Evolutionary conservation across 2,888 invertebrate genomes (phyloP), one percentile per base, ranked within the genome.

Genomic region (Monopis laevigella): DNA sequence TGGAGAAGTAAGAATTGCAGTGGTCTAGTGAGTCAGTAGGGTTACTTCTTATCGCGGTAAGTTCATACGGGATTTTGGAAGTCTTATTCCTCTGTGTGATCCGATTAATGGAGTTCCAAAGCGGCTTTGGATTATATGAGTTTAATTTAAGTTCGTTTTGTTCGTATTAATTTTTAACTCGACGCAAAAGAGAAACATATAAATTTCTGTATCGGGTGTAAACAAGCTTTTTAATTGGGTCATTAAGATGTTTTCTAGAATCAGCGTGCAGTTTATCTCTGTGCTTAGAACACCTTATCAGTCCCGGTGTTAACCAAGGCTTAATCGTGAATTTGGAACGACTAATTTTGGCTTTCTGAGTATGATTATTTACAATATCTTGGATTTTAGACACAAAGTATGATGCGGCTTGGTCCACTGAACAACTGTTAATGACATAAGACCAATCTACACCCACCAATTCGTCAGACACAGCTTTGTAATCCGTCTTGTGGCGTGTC

Each of bases 261-360:
- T 40, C 29, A 1, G 10, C 1, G 13, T 47, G 48, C 0, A 47
- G 38, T 10, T 28, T 36, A 27, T 47, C 46, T 27, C 43, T 41
- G n/a, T 43, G 40, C 36, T 30, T 38, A 5, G 44, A 35, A 29
- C 45, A 46, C 14, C 39, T 29, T 1, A 46, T 36, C 5, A 46
- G 21, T 1, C 46, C 48, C 1, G 46, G 43, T 1, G 48, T 46
- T 38, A 48, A 46, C 48, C 46, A 46, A 12, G 45, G 47, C 16
- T 47, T 40, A 3, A 47, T 2, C 10, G 4, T 39, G 11, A 29
- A 28, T 29, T 46, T 40, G 1, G 44, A 40, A 5, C 43, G 43
- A 5, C 42, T 43, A 2, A 45, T 16, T 11, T 6, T 3, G 1
- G 19, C 32, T 10, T 7, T 17, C 1, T 14, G 24, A 3, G 48